Percentiles rank a stretch among this genome's conserved stretches.
phyloP scores from a whole-genome alignment of 2,113 vertebrate species.

The Otus sunia region DNA sequence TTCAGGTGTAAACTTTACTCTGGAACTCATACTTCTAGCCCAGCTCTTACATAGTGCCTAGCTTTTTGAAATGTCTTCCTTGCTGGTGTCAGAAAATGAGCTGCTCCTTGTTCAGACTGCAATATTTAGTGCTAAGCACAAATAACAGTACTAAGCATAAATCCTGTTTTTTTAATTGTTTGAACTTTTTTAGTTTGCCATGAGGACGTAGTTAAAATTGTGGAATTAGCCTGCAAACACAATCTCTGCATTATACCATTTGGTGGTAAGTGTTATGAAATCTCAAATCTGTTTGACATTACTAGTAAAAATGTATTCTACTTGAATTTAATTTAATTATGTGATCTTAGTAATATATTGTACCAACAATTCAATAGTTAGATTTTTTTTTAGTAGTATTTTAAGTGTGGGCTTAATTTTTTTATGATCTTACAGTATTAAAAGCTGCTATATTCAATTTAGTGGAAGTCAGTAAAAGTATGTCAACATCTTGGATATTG shows the following conservation, averaged over 20 bases:
- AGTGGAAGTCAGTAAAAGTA: not conserved
- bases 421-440: not conserved
- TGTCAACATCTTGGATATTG: not conserved
- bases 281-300: not conserved
- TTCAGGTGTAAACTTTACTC: not conserved
- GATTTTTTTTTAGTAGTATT: not conserved
- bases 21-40: not conserved
- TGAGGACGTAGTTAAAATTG: slow-evolving; percentile 93
- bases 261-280: slow-evolving; percentile 84
- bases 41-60: not conserved
- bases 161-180: slow-evolving; percentile 15
- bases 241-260: slow-evolving; percentile 96
- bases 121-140: not conserved
- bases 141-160: not conserved
- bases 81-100: not conserved
- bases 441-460: not conserved
- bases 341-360: not conserved
- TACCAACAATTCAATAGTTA: not conserved
- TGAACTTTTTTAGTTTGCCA: slow-evolving; percentile 83
- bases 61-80: not conserved
- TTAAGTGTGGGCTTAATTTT: not conserved
- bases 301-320: not conserved
- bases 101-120: not conserved
- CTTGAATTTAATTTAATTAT: not conserved
- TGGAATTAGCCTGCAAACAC: slow-evolving; percentile 93